phyloP scores from a whole-genome alignment of 1,140 invertebrate species.

The Tetramorium parvispinum region DNA sequence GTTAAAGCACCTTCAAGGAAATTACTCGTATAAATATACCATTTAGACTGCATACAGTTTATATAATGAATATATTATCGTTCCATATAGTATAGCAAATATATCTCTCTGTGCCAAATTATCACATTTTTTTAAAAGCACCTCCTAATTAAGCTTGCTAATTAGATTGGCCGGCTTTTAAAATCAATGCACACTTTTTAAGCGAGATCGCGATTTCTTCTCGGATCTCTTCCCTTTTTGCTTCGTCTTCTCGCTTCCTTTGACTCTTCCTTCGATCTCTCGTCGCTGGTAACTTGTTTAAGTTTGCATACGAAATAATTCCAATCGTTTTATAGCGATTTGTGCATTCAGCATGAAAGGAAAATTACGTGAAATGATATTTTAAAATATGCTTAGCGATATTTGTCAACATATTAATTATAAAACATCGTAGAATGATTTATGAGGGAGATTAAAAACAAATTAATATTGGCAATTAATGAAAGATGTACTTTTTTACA shows the following conservation, averaged over 20 bases:
- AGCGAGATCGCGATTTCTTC: not conserved
- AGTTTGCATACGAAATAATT: constrained; percentile 33
- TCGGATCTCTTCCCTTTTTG: not conserved
- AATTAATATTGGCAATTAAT: not conserved
- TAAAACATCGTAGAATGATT: too few relatives aligned
- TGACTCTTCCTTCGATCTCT: constrained; percentile 14
- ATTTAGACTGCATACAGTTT: not conserved
- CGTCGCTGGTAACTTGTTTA: constrained; percentile 30
- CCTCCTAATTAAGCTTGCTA: not conserved
- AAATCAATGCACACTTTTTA: not conserved
- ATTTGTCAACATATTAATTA: not conserved
- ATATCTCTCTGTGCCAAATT: too few relatives aligned
- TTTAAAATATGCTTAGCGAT: not conserved
- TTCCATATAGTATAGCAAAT: too few relatives aligned
- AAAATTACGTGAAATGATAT: not conserved
- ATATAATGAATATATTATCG: not conserved
- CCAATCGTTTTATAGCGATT: constrained; percentile 16
- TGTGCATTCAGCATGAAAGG: not conserved
- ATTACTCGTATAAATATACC: constrained; percentile 11
- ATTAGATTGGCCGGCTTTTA: not conserved
- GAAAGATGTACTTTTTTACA: not conserved
- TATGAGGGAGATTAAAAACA: not conserved
- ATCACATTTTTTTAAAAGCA: not conserved
- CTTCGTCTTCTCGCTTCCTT: not conserved
- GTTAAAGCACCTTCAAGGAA: constrained; percentile 18